Base-by-base conservation (phyloP, 2,113 vertebrate genomes). In the Nestor notabilis region DNA sequence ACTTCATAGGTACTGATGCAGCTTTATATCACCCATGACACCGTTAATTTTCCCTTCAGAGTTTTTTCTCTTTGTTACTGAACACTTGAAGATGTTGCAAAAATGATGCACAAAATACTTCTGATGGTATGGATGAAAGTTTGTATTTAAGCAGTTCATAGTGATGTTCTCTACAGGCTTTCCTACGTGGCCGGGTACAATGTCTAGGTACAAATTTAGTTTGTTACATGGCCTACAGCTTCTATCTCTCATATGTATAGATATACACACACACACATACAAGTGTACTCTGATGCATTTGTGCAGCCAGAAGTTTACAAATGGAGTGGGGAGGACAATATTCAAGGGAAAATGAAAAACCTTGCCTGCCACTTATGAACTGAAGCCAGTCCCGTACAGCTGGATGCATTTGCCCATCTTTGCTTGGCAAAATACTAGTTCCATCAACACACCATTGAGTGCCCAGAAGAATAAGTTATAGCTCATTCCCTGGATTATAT, bases 1-100 rank as follows among this genome's bases (percentile, higher is more conserved):
- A 56, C 74, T 95, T 96, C 50, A 64, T 33, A 87, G 92, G 90
- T 89, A 75, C 87, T 29, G 65, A n/a, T 68, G 65, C 87, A 89
- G 77, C 52, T 87, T 89, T 95, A 90, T 28, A 71, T 87, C 95
- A 87, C 61, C 71, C 81, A 28, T 47, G 84, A 61, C 69, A 87
- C 47, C 37, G 27, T 68, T 81, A 37, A 81, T 75, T 87, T 91
- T 64, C 49, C 58, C 53, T 53, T 86, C 49, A 14, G 66, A 86
- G 31, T 1, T 23, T 53, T 44, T 27, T 43, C 80, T 53, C 69
- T 37, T 60, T 44, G n/a, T 71, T 79, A 4, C 35, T 14, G 17
- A 87, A 49, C 37, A 33, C 17, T 63, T 74, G 50, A 83, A 82
- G 60, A 46, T 8, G 9, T 27, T 77, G 61, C 66, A 69, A 86